Percentiles rank a stretch among this genome's conserved stretches.
These are phyloP conservation scores for Poecilobothrus nobilitatus DNA, from an alignment of 2,888 invertebrate genomes.

Conservation along the genomic window DNA sequence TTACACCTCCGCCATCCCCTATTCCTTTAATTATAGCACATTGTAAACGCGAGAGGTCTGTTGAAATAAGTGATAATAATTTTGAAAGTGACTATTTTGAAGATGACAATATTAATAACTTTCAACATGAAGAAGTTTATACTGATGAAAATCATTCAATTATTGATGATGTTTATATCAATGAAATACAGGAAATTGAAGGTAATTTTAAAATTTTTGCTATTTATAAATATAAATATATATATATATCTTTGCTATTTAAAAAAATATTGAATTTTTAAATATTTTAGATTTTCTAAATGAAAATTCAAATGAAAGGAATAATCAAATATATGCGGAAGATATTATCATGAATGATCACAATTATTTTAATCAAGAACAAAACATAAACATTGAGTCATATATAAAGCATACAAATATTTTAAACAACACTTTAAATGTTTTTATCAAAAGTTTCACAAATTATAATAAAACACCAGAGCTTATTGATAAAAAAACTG, in stretches of 20 bases:
- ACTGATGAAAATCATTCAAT: neutral
- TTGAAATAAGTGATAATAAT: neutral
- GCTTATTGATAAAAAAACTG: neutral
- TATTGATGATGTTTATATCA: neutral
- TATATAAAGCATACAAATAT: neutral
- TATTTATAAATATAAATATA: too few relatives aligned
- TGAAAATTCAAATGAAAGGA: neutral
- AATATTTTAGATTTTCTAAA: neutral
- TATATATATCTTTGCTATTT: neutral
- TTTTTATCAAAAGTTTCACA: neutral
- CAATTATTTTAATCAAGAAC: constrained; percentile 3
- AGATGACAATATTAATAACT: neutral
- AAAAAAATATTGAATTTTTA: too few relatives aligned
- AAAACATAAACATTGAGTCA: neutral
- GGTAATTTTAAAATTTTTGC: neutral
- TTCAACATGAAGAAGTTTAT: neutral
- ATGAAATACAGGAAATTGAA: neutral
- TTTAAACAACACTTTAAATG: neutral
- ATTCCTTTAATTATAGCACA: neutral
- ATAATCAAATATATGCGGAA: neutral
- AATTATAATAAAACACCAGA: neutral
- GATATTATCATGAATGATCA: neutral
- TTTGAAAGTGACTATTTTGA: neutral
- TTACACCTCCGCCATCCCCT: neutral
- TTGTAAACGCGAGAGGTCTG: neutral